Base-by-base conservation (phyloP, 1,140 invertebrate genomes). In the Heliconius nattereri region DNA sequence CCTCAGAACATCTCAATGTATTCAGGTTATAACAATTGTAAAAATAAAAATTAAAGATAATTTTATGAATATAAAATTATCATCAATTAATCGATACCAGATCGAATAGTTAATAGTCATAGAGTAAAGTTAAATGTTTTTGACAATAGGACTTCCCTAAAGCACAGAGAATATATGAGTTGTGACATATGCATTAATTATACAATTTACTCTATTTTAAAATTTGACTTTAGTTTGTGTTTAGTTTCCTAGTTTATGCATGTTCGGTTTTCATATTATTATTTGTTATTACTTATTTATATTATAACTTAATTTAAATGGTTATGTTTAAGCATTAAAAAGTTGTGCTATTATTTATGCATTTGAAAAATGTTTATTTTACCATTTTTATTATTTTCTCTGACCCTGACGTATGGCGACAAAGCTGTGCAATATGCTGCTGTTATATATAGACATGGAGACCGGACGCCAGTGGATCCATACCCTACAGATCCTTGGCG, bases 401-500 rank as follows among this genome's bases (percentile, higher is more conserved):
- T 76, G 29, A 73, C 70, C 35, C 19, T 52, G 71, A 78, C 60
- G 23, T 60, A 52, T 66, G 77, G 70, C 19, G 86, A 86, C 19
- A 82, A 85, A 66, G 85, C 75, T 5, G 77, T 92, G 9, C 88
- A 87, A 79, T 93, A 88, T 87, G 91, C 89, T 11, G 91, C 89
- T 26, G 79, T 95, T 94, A 85, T 98, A 29, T 97, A 95, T 89
- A 95, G 98, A 78, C 98, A 98, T 95, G 98, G 98, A 40, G 98
- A 98, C 87, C 95, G 98, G 82, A 97, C 97, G 35, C 97, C 98
- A 1, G 92, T 97, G 6, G 87, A 95, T 71, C 92, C 96, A 1
- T 98, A 98, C 89, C 97, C 97, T 0, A 97, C 93, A 35, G 98
- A 98, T 94, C 97, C 97, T 1, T 97, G 97, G 87, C 94, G 94